Evolutionary conservation across 1,140 invertebrate genomes (phyloP).

Genomic region (Cotesia chilonis): DNA sequence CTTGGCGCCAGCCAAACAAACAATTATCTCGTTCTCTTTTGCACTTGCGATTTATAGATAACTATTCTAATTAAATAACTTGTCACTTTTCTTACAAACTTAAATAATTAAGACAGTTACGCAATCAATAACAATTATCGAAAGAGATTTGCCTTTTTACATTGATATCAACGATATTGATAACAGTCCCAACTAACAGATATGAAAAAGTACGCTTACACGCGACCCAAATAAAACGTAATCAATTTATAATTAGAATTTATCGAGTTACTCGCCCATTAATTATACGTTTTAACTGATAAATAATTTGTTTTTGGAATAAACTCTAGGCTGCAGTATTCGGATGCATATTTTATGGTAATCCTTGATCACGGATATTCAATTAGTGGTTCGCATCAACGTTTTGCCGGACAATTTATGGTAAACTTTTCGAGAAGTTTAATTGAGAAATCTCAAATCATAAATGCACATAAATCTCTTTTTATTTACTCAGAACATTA

Average conservation of each 20-base stretch:
- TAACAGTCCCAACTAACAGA: neutral
- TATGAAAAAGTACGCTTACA: neutral
- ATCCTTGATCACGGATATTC: neutral
- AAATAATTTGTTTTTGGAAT: neutral
- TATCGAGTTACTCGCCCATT: neutral
- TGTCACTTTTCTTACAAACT: slow-evolving; percentile 12
- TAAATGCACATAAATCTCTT: too few species aligned
- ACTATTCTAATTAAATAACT: neutral
- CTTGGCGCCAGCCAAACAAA: slow-evolving; percentile 18
- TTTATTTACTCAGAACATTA: too few species aligned
- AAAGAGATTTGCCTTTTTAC: too few species aligned
- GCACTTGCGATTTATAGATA: neutral
- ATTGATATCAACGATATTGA: neutral
- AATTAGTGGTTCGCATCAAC: slow-evolving; percentile 21
- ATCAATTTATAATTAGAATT: neutral
- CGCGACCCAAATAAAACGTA: neutral
- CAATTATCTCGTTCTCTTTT: slow-evolving; percentile 11
- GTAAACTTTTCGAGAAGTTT: neutral
- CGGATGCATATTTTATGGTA: too few species aligned
- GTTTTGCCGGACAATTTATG: neutral
- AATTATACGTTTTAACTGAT: neutral
- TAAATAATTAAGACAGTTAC: too few species aligned
- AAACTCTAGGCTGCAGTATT: neutral
- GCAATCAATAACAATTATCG: too few species aligned
- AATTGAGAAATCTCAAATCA: too few species aligned